These are phyloP conservation scores for Aphaenogaster rudis DNA, from an alignment of 1,140 invertebrate genomes.

Conservation along the genomic window DNA sequence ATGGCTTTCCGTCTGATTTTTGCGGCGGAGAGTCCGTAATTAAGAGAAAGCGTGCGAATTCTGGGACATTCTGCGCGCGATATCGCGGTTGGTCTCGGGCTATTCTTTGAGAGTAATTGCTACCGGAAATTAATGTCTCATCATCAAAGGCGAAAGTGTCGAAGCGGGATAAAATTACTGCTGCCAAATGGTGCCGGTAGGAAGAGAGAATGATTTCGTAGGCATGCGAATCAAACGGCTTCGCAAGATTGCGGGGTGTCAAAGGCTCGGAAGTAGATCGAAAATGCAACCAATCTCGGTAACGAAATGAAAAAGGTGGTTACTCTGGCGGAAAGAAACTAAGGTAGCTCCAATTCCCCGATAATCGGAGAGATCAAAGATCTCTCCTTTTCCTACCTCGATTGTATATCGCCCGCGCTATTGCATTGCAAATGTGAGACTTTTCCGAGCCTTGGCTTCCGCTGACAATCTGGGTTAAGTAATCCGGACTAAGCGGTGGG, in stretches of 20 bases:
- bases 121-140: slow-evolving; percentile 36
- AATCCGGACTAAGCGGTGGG: not conserved
- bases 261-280: slow-evolving; percentile 45
- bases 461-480: slow-evolving; percentile 40
- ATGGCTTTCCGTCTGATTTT: not conserved
- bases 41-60: slow-evolving; percentile 22
- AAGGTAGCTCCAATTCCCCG: slow-evolving; percentile 66
- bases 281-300: slow-evolving; percentile 44
- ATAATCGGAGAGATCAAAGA: slow-evolving; percentile 78
- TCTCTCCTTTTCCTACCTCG: slow-evolving; percentile 18
- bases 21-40: not conserved
- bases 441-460: slow-evolving; percentile 1
- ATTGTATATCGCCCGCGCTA: slow-evolving; percentile 49
- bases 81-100: not conserved
- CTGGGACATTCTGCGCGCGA: not conserved
- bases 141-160: slow-evolving; percentile 44
- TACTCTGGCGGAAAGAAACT: slow-evolving; percentile 61
- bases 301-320: slow-evolving; percentile 72
- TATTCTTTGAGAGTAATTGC: slow-evolving; percentile 46
- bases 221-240: slow-evolving; percentile 36
- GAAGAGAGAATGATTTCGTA: slow-evolving; percentile 38
- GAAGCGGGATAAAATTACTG: slow-evolving; percentile 20
- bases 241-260: slow-evolving; percentile 47
- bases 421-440: slow-evolving; percentile 53
- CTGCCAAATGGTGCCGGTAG: slow-evolving; percentile 16